Percentiles rank a stretch among this genome's conserved stretches.
Conservation (phyloP, 2,797 vertebrate species). For the Odontamblyopus lacepedii region DNA sequence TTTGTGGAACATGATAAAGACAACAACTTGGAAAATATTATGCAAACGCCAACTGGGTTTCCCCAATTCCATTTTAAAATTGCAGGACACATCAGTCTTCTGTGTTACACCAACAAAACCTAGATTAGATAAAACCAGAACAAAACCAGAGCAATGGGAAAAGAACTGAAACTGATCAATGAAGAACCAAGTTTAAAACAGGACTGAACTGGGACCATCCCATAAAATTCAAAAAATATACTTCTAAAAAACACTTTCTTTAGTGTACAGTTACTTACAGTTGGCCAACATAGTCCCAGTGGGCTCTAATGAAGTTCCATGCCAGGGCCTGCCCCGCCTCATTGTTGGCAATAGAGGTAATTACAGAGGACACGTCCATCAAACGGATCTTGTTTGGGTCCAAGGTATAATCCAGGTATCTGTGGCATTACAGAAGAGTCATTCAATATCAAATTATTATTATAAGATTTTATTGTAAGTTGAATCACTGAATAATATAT, state of each 20-base stretch:
- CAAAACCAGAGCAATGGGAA: neutral
- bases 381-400: conserved; percentile 81
- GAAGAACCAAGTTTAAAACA: neutral
- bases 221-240: too few relatives aligned
- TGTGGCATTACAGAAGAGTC: conserved; percentile 57
- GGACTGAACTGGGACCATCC: neutral
- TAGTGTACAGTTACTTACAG: conserved; percentile 74
- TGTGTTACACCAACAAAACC: neutral
- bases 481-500: neutral
- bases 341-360: conserved; percentile 80
- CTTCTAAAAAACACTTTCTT: neutral
- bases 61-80: conserved; percentile 1
- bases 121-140: neutral
- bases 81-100: neutral
- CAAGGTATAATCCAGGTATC: conserved; percentile 87
- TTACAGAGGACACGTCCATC: conserved; percentile 78
- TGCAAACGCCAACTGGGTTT: neutral
- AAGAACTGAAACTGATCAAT: neutral
- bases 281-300: conserved; percentile 79
- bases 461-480: neutral
- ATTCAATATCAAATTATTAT: neutral
- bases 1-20: conserved; percentile 13
- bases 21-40: conserved; percentile 10
- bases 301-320: conserved; percentile 88
- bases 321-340: conserved; percentile 82